Base-by-base conservation (phyloP, 2,888 invertebrate genomes). In the Drosophila pegasa region DNA sequence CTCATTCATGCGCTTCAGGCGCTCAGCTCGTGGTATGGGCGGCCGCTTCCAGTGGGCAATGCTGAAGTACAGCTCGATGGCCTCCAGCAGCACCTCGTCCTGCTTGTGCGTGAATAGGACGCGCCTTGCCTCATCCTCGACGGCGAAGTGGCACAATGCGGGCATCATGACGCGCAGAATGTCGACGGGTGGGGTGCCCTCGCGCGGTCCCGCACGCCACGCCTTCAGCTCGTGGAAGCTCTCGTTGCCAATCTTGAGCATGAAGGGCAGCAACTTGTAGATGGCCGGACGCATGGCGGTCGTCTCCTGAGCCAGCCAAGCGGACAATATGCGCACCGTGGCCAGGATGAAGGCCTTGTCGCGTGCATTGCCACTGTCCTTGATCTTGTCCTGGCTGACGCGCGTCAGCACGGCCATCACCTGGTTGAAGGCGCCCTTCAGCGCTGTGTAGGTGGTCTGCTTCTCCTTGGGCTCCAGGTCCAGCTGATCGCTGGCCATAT, bases 271-370 rank as follows among this genome's bases (percentile, higher is more conserved):
- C 22, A 98, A 92, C 63, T 95, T 94, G 89, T 96, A 97, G 38
- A 98, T 94, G 90, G 97, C 96, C 43, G 95, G 94, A 33, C 97
- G 94, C 95, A 97, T 96, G 0, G 97, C 97, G 2, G 96, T 95
- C 0, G 97, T 97, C 93, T 98, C 98, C 92, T 97, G 97, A 0
- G 97, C 96, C 83, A 98, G 93, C 97, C 97, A 98, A n/a, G 97
- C 95, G 14, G 96, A 95, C 55, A 98, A 92, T 35, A 97, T 96
- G 78, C 98, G 93, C 10, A 98, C 95, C 92, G 96, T 96, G 3
- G 96, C 96, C 93, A 96, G 96, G n/a, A 97, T 94, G 92, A 97
- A 96, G 52, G 95, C 93, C 91, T 95, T 96, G 85, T 97, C 96
- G 62, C 94, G 93, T 60, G 94, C 93, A 51, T 95, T 94, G 18